Conservation (phyloP, 2,888 invertebrate species). For the Phyllotreta striolata region DNA sequence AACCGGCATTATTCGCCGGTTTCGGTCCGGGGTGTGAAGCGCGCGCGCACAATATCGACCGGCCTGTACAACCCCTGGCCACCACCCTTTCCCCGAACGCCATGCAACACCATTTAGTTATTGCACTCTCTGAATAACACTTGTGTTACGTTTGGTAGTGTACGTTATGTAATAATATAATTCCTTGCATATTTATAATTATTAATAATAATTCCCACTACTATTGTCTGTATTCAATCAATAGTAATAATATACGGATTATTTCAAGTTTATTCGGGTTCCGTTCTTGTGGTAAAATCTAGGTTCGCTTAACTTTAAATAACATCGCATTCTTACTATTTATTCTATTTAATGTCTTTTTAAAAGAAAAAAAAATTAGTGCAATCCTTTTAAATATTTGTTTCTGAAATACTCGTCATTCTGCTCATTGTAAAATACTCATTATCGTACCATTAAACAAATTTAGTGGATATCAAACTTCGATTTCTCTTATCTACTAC, state of each 20-base stretch:
- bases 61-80: constrained; percentile 58
- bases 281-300: constrained; percentile 58
- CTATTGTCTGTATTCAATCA: constrained; percentile 62
- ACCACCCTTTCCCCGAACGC: constrained; percentile 64
- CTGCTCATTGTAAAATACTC: constrained; percentile 51
- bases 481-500: constrained; percentile 46
- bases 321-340: constrained; percentile 58
- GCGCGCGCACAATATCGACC: constrained; percentile 61
- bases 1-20: constrained; percentile 24
- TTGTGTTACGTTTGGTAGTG: constrained; percentile 71
- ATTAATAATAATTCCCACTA: constrained; percentile 63
- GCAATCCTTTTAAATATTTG: constrained; percentile 57
- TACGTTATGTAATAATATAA: constrained; percentile 66
- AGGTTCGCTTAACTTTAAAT: constrained; percentile 57
- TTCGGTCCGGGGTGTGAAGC: constrained; percentile 48
- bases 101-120: constrained; percentile 68
- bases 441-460: constrained; percentile 51
- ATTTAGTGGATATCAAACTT: constrained; percentile 52
- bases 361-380: constrained; percentile 52
- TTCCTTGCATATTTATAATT: constrained; percentile 63
- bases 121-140: constrained; percentile 70
- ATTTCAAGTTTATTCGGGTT: constrained; percentile 58
- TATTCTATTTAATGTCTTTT: constrained; percentile 56
- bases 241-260: constrained; percentile 61
- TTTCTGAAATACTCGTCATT: constrained; percentile 50